A percentile compares a stretch with the other conserved stretches of the same genome.
Conservation (phyloP, 2,797 vertebrate species). For the Phrynocephalus guinanensis region DNA sequence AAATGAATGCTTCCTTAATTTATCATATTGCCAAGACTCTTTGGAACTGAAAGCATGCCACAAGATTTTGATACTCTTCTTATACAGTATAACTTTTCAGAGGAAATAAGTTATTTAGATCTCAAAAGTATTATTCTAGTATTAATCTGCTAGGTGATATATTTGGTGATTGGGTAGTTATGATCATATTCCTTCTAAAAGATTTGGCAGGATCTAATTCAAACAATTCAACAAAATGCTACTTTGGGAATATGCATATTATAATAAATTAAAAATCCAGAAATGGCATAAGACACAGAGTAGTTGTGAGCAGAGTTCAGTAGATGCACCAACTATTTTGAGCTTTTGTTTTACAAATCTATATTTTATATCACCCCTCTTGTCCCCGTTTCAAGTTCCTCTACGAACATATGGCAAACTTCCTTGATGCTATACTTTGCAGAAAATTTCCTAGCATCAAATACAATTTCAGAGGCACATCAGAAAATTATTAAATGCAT, state of each 20-base stretch:
- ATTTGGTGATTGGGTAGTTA: conserved; percentile 16
- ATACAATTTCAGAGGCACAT: conserved; percentile 18
- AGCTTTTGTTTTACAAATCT: not conserved
- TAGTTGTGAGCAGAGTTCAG: not conserved
- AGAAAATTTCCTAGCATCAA: not conserved
- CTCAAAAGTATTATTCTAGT: not conserved
- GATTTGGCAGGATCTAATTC: conserved; percentile 67
- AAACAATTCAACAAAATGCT: conserved; percentile 59
- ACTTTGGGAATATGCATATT: conserved; percentile 16
- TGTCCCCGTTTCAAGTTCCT: too few relatives aligned
- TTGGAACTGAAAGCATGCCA: not conserved
- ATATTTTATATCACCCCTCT: not conserved
- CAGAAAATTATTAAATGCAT: conserved; percentile 24
- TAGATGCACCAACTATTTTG: not conserved
- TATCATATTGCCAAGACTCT: not conserved
- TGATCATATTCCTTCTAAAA: conserved; percentile 63
- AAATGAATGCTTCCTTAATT: not conserved
- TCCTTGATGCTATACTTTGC: not conserved
- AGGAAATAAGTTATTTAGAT: not conserved
- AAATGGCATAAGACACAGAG: not conserved
- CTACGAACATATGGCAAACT: not conserved
- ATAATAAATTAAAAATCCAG: not conserved
- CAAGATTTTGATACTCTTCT: not conserved
- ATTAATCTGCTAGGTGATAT: conserved; percentile 28
- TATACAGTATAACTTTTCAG: not conserved